Evolutionary conservation across 2,888 invertebrate genomes (phyloP).

Genomic region (Rapana venosa): DNA sequence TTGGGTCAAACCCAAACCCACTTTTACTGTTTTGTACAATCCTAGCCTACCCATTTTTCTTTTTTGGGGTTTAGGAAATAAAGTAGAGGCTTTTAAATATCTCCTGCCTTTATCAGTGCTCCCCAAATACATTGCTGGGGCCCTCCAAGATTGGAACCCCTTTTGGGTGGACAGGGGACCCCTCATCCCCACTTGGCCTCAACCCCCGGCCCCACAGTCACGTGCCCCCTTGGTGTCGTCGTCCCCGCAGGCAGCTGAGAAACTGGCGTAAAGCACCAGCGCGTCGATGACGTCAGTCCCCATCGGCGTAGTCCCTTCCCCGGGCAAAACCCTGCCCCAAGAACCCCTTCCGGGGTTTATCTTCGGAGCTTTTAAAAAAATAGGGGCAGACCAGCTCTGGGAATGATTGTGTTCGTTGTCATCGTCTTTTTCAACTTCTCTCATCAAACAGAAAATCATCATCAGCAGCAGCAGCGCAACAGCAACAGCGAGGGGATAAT

Average conservation of each 20-base stretch:
- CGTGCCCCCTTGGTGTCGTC: constrained; percentile 12
- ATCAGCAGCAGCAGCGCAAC: too few species aligned
- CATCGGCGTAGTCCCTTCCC: constrained; percentile 42
- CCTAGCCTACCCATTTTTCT: too few species aligned
- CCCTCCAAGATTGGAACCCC: background rate
- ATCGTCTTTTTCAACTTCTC: background rate
- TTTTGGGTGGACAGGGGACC: too few species aligned
- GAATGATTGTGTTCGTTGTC: constrained; percentile 29
- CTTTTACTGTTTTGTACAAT: too few species aligned
- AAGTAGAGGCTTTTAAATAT: too few species aligned
- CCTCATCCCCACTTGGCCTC: too few species aligned
- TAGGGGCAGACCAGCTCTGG: constrained; percentile 53
- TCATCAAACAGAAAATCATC: too few species aligned
- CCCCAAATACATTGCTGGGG: too few species aligned
- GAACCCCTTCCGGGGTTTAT: constrained; percentile 54
- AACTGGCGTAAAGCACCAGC: background rate
- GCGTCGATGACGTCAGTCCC: constrained; percentile 29
- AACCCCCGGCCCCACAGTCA: background rate
- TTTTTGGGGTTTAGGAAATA: too few species aligned
- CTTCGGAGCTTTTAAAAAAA: constrained; percentile 49
- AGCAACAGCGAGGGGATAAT: too few species aligned
- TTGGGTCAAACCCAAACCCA: too few species aligned
- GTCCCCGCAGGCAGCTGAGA: constrained; percentile 18
- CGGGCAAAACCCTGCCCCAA: constrained; percentile 44
- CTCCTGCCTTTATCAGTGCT: too few species aligned